Evolutionary conservation across 2,888 invertebrate genomes (phyloP).

Genomic region (Auanema sp.): DNA sequence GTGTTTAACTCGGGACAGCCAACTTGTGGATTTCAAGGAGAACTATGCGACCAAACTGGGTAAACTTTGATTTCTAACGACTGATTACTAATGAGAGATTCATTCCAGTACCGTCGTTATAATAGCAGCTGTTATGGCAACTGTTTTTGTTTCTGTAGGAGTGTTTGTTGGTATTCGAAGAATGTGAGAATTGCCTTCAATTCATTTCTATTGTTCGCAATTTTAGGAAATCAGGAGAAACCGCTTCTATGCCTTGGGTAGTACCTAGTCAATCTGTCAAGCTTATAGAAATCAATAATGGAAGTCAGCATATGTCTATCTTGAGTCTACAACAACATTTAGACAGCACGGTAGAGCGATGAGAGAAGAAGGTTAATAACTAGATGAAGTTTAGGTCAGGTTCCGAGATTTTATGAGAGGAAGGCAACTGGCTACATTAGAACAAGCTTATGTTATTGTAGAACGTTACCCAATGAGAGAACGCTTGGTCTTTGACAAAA

Average conservation of each 20-base stretch:
- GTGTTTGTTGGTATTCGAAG: conserved; percentile 39
- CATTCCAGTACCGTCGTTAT: conserved; percentile 43
- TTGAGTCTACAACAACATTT: conserved; percentile 45
- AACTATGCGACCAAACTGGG: conserved; percentile 56
- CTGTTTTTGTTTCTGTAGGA: conserved; percentile 39
- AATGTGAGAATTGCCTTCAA: conserved; percentile 29
- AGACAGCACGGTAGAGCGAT: conserved; percentile 23
- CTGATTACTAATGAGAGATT: not conserved
- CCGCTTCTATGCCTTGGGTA: conserved; percentile 54
- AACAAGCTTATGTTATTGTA: conserved; percentile 46
- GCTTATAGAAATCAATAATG: conserved; percentile 44
- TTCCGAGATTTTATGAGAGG: conserved; percentile 9
- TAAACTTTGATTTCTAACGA: conserved; percentile 15
- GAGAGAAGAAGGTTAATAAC: not conserved
- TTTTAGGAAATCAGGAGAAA: conserved; percentile 42
- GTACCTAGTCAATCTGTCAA: conserved; percentile 37
- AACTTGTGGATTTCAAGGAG: conserved; percentile 54
- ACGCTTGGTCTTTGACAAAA: conserved; percentile 50
- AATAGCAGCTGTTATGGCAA: conserved; percentile 34
- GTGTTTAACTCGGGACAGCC: conserved; percentile 49
- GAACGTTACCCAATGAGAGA: conserved; percentile 51
- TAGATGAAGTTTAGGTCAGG: not conserved
- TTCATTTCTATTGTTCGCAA: conserved; percentile 6
- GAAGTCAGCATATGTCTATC: conserved; percentile 51
- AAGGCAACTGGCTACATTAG: conserved; percentile 46